phyloP scores from a whole-genome alignment of 2,888 invertebrate species.

The Salticus scenicus region DNA sequence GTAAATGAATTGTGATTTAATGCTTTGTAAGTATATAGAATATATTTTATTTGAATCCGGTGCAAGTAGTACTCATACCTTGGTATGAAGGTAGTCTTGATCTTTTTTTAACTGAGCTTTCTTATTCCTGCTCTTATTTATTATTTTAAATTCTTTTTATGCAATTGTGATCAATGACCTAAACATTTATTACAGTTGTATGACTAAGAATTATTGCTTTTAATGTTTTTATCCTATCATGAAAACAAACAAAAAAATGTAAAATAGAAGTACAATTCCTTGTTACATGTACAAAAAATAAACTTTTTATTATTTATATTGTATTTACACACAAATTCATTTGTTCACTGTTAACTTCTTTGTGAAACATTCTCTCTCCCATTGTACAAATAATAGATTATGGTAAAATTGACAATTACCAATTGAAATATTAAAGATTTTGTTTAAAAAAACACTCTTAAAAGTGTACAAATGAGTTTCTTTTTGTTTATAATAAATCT shows the following conservation, averaged over 20 bases:
- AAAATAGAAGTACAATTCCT: conserved; percentile 57
- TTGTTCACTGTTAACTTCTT: conserved; percentile 50
- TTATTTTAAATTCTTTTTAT: conserved; percentile 41
- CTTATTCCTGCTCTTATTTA: conserved; percentile 62
- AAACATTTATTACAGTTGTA: conserved; percentile 52
- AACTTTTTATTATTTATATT: conserved; percentile 64
- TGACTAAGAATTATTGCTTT: conserved; percentile 45
- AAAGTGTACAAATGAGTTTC: conserved; percentile 68
- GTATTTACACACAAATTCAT: conserved; percentile 58
- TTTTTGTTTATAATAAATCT: conserved; percentile 70
- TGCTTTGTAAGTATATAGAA: conserved; percentile 2
- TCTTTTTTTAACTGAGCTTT: conserved; percentile 56
- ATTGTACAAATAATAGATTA: conserved; percentile 61
- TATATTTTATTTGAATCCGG: conserved; percentile 56
- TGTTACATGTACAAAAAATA: conserved; percentile 50
- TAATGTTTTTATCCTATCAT: conserved; percentile 45
- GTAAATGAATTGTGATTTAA: conserved; percentile 19
- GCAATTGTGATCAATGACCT: conserved; percentile 48
- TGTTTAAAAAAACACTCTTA: conserved; percentile 50
- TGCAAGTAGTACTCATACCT: conserved; percentile 51
- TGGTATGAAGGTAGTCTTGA: conserved; percentile 17
- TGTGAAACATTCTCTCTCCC: conserved; percentile 42
- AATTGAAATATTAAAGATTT: conserved; percentile 46
- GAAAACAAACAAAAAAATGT: conserved; percentile 31
- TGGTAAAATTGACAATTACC: conserved; percentile 47